Evolutionary conservation across 2,113 vertebrate genomes (phyloP).

Genomic region (Neofelis nebulosa): DNA sequence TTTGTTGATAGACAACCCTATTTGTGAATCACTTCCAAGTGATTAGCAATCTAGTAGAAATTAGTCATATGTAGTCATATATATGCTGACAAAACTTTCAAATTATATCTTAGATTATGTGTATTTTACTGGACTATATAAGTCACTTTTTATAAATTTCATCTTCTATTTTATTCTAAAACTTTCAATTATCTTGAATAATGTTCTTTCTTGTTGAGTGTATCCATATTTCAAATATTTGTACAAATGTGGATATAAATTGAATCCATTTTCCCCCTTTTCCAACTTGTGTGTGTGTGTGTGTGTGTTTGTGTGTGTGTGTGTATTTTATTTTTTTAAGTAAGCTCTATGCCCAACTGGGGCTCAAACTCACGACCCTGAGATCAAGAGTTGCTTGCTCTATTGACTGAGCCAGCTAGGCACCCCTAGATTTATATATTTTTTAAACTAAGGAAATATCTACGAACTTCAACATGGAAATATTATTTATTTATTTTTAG

Average conservation of each 20-base stretch:
- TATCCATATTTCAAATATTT: constrained; percentile 35
- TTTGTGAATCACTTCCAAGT: constrained; percentile 19
- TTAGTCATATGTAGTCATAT: neutral
- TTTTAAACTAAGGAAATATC: neutral
- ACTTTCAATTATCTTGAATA: constrained; percentile 31
- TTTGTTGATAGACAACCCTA: neutral
- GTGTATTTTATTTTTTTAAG: too few relatives aligned
- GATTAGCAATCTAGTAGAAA: neutral
- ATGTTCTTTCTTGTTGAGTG: constrained; percentile 1
- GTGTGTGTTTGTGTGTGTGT: neutral
- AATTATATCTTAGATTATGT: neutral
- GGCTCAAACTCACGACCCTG: neutral
- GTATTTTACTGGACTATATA: neutral
- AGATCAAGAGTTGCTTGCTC: neutral
- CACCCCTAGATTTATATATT: neutral
- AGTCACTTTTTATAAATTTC: neutral
- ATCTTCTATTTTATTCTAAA: constrained; percentile 28
- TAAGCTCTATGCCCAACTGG: neutral
- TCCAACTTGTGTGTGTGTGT: neutral
- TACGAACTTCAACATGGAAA: constrained; percentile 12
- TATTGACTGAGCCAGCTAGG: neutral
- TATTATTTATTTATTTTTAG: neutral
- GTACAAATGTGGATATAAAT: constrained; percentile 7
- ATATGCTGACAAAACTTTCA: constrained; percentile 22
- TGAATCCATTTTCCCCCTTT: constrained; percentile 3